Percentiles rank a stretch among this genome's conserved stretches.
These are phyloP conservation scores for Saccopteryx leptura DNA, from an alignment of 2,113 vertebrate species.

Conservation along the genomic window DNA sequence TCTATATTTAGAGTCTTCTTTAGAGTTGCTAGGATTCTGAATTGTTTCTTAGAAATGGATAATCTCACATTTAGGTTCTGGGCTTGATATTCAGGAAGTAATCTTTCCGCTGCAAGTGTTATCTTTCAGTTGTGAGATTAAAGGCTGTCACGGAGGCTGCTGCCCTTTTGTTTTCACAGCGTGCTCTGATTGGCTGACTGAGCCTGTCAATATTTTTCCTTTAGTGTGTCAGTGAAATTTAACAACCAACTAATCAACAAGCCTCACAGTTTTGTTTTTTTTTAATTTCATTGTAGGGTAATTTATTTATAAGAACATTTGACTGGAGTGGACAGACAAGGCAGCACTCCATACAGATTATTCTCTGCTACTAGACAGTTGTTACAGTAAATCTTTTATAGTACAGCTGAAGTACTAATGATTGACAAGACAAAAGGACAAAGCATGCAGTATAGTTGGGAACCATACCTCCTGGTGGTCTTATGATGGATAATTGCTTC, in stretches of 20 bases:
- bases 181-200: not conserved
- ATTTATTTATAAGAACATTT: not conserved
- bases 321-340: not conserved
- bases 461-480: not conserved
- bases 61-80: not conserved
- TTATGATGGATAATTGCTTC: not conserved
- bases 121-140: not conserved
- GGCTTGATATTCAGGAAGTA: not conserved
- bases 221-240: not conserved
- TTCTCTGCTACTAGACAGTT: not conserved
- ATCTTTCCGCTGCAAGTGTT: not conserved
- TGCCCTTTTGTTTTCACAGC: not conserved
- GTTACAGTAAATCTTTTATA: not conserved
- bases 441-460: not conserved
- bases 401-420: not conserved
- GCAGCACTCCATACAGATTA: not conserved
- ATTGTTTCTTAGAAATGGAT: not conserved
- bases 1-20: not conserved
- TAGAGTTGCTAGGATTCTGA: slow-evolving; percentile 18
- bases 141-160: not conserved
- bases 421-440: not conserved
- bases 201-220: not conserved
- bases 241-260: not conserved
- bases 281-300: not conserved
- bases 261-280: not conserved